Base-by-base conservation (phyloP, 2,113 vertebrate species). In the Cyanocitta stelleri region DNA sequence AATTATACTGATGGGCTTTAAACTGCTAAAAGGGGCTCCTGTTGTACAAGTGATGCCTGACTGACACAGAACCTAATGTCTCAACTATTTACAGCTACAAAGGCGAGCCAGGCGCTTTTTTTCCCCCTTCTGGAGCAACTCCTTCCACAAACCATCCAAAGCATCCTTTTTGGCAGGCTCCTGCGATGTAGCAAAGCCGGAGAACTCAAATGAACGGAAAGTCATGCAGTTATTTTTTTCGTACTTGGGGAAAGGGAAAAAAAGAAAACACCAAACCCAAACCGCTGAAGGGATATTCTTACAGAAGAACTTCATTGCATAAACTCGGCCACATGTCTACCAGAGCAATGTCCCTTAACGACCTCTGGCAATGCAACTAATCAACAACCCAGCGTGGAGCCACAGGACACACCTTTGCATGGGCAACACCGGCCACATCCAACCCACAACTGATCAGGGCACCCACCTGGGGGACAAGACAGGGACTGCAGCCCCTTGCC, bases 121-220 rank as follows among this genome's bases (percentile, higher is more conserved):
- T 13, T 5, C 46, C 77, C 90, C 81, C 66, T 94, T 97, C 97
- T 97, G 96, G 96, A 97, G 95, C 87, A 95, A 95, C 82, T 97
- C 95, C 97, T 98, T 98, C 97, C 97, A 98, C 95, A 97, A 98
- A 97, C 93, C 90, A 97, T 97, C 91, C 95, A 96, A 98, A 97
- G 97, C 94, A 95, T 97, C 91, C 87, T 96, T 97, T 96, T 97
- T 98, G 98, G 97, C 97, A 97, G 85, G 63, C 93, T 97, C 64
- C 54, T 69, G 30, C 41, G 64, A 97, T 95, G 96, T 64, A 98
- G 97, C 91, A 97, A 97, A 96, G 96, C 97, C 96, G 95, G 91
- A 95, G 97, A 98, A 96, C 94, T 95, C 93, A 92, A 95, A 88
- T 8, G 56, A 95, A 96, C 39, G 95, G 97, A 95, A 97, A 98